phyloP scores from a whole-genome alignment of 2,888 invertebrate species.

The Ichneumoninae sp. region DNA sequence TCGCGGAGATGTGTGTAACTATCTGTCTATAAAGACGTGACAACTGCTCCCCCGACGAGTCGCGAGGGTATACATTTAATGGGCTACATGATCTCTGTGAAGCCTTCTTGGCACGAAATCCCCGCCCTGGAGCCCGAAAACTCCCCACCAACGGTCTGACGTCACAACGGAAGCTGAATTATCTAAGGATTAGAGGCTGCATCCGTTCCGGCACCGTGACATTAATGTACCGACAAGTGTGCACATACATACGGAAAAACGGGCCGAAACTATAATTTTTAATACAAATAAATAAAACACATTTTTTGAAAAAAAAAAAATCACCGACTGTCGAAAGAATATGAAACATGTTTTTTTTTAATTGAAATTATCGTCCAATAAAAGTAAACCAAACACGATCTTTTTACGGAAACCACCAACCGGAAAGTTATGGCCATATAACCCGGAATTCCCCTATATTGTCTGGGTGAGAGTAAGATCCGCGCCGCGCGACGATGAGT shows the following conservation, averaged over 20 bases:
- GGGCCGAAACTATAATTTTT: too few species aligned
- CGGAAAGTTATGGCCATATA: too few species aligned
- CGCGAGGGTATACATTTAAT: neutral
- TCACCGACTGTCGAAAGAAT: too few species aligned
- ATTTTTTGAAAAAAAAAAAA: too few species aligned
- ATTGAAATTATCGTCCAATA: too few species aligned
- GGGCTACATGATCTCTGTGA: neutral
- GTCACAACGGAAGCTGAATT: slow-evolving; percentile 22
- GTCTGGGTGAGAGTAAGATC: too few species aligned
- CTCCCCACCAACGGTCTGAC: slow-evolving; percentile 17
- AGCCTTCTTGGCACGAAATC: slow-evolving; percentile 38
- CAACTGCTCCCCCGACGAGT: slow-evolving; percentile 26
- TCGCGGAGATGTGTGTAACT: slow-evolving; percentile 17
- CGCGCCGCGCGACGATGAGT: too few species aligned
- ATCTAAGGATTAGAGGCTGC: slow-evolving; percentile 44
- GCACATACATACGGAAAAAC: neutral
- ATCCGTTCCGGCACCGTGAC: slow-evolving; percentile 1
- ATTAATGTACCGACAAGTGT: neutral
- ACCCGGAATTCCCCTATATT: too few species aligned
- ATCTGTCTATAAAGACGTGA: slow-evolving; percentile 19
- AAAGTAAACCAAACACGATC: too few species aligned
- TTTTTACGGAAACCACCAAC: too few species aligned
- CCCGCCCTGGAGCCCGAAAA: neutral
- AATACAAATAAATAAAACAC: too few species aligned
- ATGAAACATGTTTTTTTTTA: too few species aligned